Conservation (phyloP, 1,140 invertebrate species). For the Melanaphis sacchari region DNA sequence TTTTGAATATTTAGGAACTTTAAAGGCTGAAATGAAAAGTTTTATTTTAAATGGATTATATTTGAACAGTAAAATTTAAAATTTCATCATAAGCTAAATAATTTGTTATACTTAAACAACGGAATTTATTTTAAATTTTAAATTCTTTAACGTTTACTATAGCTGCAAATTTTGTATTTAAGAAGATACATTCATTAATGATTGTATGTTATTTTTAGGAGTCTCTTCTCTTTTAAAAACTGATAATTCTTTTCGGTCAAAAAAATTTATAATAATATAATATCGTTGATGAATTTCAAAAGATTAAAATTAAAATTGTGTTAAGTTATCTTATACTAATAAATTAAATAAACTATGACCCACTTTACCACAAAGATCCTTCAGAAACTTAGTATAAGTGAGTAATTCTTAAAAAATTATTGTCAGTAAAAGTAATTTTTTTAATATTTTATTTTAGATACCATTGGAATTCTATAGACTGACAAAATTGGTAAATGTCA, state of each 20-base stretch:
- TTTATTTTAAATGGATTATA: background rate
- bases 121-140: background rate
- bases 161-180: background rate
- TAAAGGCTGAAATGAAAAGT: background rate
- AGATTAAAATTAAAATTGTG: background rate
- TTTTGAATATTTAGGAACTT: background rate
- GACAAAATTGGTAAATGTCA: background rate
- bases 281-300: conserved; percentile 30
- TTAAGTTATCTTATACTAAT: background rate
- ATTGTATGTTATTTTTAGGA: background rate
- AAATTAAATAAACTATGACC: background rate
- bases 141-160: background rate
- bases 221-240: background rate
- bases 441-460: background rate
- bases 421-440: background rate
- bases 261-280: conserved; percentile 2
- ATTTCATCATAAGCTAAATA: background rate
- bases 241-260: background rate
- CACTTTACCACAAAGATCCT: background rate
- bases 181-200: background rate
- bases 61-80: background rate
- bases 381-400: background rate
- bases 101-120: background rate
- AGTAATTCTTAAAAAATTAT: background rate
- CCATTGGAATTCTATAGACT: background rate